phyloP scores from a whole-genome alignment of 1,140 invertebrate genomes.

The Mamestra configurata region DNA sequence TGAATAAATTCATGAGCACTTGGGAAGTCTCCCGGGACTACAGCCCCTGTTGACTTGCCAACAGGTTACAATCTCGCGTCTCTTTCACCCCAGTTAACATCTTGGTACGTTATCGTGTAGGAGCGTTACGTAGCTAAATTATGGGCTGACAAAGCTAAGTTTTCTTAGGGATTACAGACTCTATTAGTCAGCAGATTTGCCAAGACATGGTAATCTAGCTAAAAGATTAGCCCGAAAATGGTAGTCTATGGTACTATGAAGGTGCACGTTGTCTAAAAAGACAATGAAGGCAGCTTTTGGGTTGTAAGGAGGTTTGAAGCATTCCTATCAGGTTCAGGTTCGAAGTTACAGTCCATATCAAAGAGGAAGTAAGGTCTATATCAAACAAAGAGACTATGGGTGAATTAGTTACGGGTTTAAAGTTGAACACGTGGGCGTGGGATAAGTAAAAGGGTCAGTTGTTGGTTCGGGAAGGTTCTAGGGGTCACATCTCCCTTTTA shows the following conservation, averaged over 20 bases:
- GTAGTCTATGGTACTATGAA: too few species aligned
- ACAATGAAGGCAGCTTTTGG: too few species aligned
- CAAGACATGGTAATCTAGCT: not conserved
- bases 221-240: too few species aligned
- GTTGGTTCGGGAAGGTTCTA: not conserved
- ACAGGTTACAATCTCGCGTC: slow-evolving; percentile 48
- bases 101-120: slow-evolving; percentile 32
- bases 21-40: slow-evolving; percentile 39
- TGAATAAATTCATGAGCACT: slow-evolving; percentile 51
- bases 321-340: too few species aligned
- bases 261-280: too few species aligned
- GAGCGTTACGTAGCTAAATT: slow-evolving; percentile 13
- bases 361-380: not conserved
- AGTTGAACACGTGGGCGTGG: not conserved
- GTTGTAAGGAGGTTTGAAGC: too few species aligned
- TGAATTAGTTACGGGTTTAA: not conserved
- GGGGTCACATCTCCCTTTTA: not conserved
- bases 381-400: not conserved
- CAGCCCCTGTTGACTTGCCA: slow-evolving; percentile 47
- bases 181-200: not conserved
- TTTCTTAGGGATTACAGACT: not conserved
- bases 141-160: slow-evolving; percentile 12
- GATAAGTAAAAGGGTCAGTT: slow-evolving; percentile 1
- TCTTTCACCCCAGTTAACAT: slow-evolving; percentile 35
- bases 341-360: too few species aligned